Conservation (phyloP, 2,797 vertebrate species). For the Buphagus erythrorhynchus region DNA sequence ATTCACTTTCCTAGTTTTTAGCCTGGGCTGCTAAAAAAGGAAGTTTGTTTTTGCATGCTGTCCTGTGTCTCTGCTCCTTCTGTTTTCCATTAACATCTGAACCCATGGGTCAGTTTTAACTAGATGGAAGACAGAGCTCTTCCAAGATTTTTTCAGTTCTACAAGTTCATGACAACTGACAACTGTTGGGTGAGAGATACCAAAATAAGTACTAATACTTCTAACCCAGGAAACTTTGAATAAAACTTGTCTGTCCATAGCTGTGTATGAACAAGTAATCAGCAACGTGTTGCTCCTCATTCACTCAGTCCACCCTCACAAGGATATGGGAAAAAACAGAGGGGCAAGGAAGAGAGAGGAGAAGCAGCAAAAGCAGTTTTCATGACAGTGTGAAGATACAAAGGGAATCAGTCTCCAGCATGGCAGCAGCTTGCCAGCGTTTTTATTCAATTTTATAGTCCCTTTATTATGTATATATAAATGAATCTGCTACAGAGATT, state of each 20-base stretch:
- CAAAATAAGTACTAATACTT: not conserved
- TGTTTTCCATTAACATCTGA: not conserved
- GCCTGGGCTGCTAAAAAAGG: not conserved
- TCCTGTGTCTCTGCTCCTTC: not conserved
- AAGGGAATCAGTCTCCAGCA: not conserved
- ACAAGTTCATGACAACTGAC: not conserved
- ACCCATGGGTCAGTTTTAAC: not conserved
- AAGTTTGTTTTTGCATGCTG: not conserved
- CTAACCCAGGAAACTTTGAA: not conserved
- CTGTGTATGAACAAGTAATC: not conserved
- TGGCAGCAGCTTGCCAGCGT: not conserved
- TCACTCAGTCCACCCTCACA: not conserved
- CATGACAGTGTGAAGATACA: not conserved
- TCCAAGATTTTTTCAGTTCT: not conserved
- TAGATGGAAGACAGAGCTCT: not conserved
- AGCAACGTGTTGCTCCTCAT: accelerated
- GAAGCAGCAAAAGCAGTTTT: not conserved
- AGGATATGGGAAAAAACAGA: not conserved
- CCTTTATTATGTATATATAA: not conserved
- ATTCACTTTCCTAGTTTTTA: not conserved
- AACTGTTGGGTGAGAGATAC: not conserved
- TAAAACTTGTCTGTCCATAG: not conserved
- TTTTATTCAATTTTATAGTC: not conserved
- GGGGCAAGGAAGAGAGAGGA: not conserved
- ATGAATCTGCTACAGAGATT: not conserved